Evolutionary conservation across 2,113 vertebrate species (phyloP).

Genomic region (Hucho hucho): DNA sequence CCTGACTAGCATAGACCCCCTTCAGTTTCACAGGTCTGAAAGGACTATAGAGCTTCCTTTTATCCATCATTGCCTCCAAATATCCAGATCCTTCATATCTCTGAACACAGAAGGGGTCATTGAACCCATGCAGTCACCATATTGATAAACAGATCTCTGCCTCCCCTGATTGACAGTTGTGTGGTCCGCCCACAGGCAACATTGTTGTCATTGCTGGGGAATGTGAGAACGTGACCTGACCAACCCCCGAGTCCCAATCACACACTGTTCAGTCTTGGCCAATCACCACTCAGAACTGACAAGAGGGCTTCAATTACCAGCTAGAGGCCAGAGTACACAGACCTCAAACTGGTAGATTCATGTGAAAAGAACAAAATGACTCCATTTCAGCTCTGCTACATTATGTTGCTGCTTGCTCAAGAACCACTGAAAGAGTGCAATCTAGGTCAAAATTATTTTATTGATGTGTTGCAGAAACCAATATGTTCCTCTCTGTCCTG

Average conservation of each 20-base stretch:
- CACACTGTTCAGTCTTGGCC: neutral
- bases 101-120: neutral
- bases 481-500: neutral
- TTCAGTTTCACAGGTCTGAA: too few species aligned
- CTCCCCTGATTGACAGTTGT: too few species aligned
- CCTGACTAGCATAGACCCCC: too few species aligned
- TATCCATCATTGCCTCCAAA: neutral
- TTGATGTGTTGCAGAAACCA: neutral
- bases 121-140: neutral
- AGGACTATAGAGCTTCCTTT: neutral
- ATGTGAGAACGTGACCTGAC: too few species aligned
- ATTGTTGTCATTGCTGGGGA: too few species aligned
- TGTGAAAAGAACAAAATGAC: neutral
- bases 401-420: neutral
- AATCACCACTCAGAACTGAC: constrained; percentile 17
- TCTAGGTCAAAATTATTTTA: neutral
- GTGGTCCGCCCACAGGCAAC: too few species aligned
- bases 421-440: neutral
- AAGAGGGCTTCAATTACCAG: too few species aligned
- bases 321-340: neutral
- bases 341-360: constrained; percentile 1
- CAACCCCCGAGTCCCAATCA: neutral
- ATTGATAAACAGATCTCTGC: too few species aligned
- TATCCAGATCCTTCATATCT: neutral
- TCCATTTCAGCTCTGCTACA: constrained; percentile 1